Evolutionary conservation across 2,888 invertebrate species (phyloP).

Genomic region (Carterocephalus palaemon): DNA sequence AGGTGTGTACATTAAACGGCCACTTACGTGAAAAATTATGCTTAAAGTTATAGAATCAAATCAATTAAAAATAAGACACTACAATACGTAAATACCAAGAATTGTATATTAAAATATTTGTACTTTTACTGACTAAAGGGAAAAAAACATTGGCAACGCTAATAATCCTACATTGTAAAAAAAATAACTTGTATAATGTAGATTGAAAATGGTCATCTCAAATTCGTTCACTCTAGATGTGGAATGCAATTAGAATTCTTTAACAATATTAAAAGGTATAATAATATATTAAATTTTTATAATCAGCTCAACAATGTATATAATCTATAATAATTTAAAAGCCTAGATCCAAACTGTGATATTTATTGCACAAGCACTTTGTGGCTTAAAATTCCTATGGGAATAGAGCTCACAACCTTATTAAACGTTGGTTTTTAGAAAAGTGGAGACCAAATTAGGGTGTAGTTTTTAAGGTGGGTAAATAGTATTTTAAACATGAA

Average conservation of each 20-base stretch:
- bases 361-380: slow-evolving; percentile 81
- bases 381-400: slow-evolving; percentile 77
- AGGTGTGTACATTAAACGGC: slow-evolving; percentile 63
- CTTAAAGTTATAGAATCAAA: slow-evolving; percentile 76
- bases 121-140: slow-evolving; percentile 91
- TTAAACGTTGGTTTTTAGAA: slow-evolving; percentile 63
- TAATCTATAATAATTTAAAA: slow-evolving; percentile 81
- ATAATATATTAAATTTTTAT: slow-evolving; percentile 81
- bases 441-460: slow-evolving; percentile 52
- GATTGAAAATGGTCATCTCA: slow-evolving; percentile 78
- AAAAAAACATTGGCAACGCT: slow-evolving; percentile 78
- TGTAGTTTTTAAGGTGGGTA: slow-evolving; percentile 55
- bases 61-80: slow-evolving; percentile 74
- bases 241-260: slow-evolving; percentile 81
- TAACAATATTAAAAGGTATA: slow-evolving; percentile 81
- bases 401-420: slow-evolving; percentile 80
- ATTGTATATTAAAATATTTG: slow-evolving; percentile 85
- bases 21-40: slow-evolving; percentile 72
- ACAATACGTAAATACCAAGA: slow-evolving; percentile 80
- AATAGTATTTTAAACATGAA: slow-evolving; percentile 43
- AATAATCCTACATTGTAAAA: slow-evolving; percentile 78
- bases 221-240: slow-evolving; percentile 79
- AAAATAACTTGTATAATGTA: slow-evolving; percentile 77
- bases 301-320: slow-evolving; percentile 82
- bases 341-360: slow-evolving; percentile 80